Evolutionary conservation across 2,797 vertebrate genomes (phyloP).

Genomic region (Salmo trutta): DNA sequence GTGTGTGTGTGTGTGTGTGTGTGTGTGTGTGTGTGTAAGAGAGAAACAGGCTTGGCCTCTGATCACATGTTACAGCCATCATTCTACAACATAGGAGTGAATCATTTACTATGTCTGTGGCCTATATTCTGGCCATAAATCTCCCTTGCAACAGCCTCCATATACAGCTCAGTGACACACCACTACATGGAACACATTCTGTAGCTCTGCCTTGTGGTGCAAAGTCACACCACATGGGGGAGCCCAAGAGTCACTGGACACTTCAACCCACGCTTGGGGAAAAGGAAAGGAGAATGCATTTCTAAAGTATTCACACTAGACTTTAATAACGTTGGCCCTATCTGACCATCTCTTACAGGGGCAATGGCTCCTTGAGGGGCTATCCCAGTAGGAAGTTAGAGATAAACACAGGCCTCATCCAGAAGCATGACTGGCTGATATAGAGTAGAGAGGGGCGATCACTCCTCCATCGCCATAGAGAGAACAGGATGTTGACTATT

Average conservation of each 20-base stretch:
- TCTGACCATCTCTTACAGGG: background rate
- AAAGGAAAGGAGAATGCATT: background rate
- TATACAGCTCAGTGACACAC: background rate
- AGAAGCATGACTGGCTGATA: conserved; percentile 1
- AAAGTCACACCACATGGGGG: background rate
- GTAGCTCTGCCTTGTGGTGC: background rate
- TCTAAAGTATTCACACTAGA: background rate
- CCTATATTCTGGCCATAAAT: background rate
- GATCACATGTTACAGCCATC: background rate
- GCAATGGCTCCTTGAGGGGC: background rate
- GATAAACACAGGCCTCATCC: background rate
- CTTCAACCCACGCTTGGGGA: background rate
- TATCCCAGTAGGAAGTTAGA: background rate
- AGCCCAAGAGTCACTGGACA: background rate
- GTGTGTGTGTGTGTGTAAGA: background rate
- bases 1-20: background rate
- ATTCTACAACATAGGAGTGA: background rate
- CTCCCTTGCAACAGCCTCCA: background rate
- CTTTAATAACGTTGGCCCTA: background rate
- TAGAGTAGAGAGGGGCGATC: background rate
- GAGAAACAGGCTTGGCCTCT: conserved; percentile 11
- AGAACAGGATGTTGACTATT: conserved; percentile 3
- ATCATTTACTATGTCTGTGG: conserved; percentile 5
- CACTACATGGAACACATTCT: background rate
- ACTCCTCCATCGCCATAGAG: background rate